phyloP scores from a whole-genome alignment of 1,140 invertebrate genomes.

The Drosophila ambigua region DNA sequence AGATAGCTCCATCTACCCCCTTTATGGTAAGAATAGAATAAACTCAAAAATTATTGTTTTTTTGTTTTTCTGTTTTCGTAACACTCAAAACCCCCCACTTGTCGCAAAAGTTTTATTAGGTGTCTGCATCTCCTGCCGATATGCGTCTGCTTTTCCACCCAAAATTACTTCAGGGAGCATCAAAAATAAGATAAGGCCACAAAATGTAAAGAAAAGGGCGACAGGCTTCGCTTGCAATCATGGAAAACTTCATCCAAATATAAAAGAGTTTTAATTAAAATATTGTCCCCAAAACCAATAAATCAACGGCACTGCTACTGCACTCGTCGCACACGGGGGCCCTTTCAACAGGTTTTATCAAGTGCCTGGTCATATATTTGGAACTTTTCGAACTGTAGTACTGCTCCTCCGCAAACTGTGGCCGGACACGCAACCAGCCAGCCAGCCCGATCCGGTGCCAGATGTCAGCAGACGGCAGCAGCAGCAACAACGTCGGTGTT shows the following conservation, averaged over 20 bases:
- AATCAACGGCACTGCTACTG: slow-evolving; percentile 55
- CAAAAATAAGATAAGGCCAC: slow-evolving; percentile 1
- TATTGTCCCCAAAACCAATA: slow-evolving; percentile 66
- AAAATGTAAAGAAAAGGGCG: slow-evolving; percentile 26
- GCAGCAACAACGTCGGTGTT: slow-evolving; percentile 1
- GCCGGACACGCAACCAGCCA: slow-evolving; percentile 41
- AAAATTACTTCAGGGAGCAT: slow-evolving; percentile 73
- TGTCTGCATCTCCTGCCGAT: slow-evolving; percentile 77
- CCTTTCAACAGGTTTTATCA: slow-evolving; percentile 76
- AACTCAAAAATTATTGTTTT: slow-evolving; percentile 79
- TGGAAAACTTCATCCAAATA: slow-evolving; percentile 21
- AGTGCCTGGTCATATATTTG: slow-evolving; percentile 49
- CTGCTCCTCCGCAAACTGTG: slow-evolving; percentile 18
- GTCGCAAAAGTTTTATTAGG: slow-evolving; percentile 81
- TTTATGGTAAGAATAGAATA: slow-evolving; percentile 37
- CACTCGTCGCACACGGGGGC: slow-evolving; percentile 17
- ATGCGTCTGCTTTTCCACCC: slow-evolving; percentile 52
- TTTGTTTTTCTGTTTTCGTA: slow-evolving; percentile 61
- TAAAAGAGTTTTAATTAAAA: slow-evolving; percentile 77
- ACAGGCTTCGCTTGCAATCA: slow-evolving; percentile 13
- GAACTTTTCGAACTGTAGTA: slow-evolving; percentile 5
- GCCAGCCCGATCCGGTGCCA: too few relatives aligned
- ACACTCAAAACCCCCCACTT: slow-evolving; percentile 68
- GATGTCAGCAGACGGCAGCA: too few relatives aligned
- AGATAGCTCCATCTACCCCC: neutral